Conservation (phyloP, 2,888 invertebrate species). For the Branchinecta sandiegonensis region DNA sequence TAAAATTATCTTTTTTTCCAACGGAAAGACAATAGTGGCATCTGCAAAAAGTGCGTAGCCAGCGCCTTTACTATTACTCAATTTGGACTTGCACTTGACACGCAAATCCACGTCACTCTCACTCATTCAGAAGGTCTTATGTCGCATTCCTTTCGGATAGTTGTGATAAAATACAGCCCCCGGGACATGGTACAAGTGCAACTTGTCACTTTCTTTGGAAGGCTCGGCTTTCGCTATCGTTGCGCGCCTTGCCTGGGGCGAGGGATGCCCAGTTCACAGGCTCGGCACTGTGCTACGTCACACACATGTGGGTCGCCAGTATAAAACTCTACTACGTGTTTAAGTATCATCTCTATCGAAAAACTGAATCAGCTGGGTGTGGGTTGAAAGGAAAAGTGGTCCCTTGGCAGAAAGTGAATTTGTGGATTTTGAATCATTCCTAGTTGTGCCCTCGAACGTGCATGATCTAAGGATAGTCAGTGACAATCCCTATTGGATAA, state of each 20-base stretch:
- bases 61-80: too few relatives aligned
- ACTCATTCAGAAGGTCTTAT: constrained; percentile 9
- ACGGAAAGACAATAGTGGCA: too few relatives aligned
- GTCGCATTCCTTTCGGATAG: constrained; percentile 2
- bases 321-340: not conserved
- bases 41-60: too few relatives aligned
- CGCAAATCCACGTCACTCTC: not conserved
- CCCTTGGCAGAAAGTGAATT: constrained; percentile 6
- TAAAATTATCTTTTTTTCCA: too few relatives aligned
- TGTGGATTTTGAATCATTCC: not conserved
- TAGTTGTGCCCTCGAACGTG: not conserved
- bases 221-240: constrained; percentile 12
- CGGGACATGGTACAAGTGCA: not conserved
- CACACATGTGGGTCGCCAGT: constrained; percentile 3
- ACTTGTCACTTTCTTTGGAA: constrained; percentile 6
- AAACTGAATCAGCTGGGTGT: not conserved
- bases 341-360: constrained; percentile 1
- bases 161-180: not conserved
- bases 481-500: not conserved
- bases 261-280: constrained; percentile 3
- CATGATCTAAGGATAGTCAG: constrained; percentile 8
- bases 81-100: not conserved
- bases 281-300: not conserved
- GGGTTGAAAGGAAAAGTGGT: constrained; percentile 14
- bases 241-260: not conserved